Base-by-base conservation (phyloP, 2,113 vertebrate genomes). In the Orthonyx spaldingii region DNA sequence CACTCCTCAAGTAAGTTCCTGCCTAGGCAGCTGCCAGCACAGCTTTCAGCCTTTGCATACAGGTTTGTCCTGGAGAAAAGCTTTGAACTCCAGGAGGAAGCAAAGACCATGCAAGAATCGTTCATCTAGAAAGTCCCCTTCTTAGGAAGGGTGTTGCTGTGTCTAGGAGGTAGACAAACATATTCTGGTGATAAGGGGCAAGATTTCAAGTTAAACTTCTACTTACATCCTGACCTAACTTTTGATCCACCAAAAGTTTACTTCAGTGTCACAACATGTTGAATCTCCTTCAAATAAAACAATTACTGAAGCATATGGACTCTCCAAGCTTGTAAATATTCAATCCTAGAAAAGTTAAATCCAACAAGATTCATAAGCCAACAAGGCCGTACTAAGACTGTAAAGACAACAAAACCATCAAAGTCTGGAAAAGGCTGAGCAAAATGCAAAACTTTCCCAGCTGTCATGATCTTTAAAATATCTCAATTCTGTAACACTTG, bases 391-490 rank as follows among this genome's bases (percentile, higher is more conserved):
- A 55, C 37, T 81, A 72, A 87, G 79, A 44, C 14, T 57, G 21
- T 39, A 75, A 93, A 75, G 74, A 56, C 41, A 91, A 76, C n/a
- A 93, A 91, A 85, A 50, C 4, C 17, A 44, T 78, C 41, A 69
- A 89, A 82, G 20, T 91, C 60, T 75, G 70, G 46, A 77, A 77
- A 86, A 78, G n/a, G 41, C 77, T 85, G 57, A 94, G 55, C 5
- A 35, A 90, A 92, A 90, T 57, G 46, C 66, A 83, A 82, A 94
- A 77, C 35, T 57, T 89, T 86, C 59, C 50, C 66, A 91, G 46
- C 63, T 88, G 75, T 79, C 84, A 88, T 23, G 47, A 86, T 93
- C 70, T 94, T 80, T 63, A 91, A 85, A 94, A 87, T 77, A 72
- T 86, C 90, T 94, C 44, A 59, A 78, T 74, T 95, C 68, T 65